Evolutionary conservation across 2,797 vertebrate genomes (phyloP).

Genomic region (Australoheros facetus): DNA sequence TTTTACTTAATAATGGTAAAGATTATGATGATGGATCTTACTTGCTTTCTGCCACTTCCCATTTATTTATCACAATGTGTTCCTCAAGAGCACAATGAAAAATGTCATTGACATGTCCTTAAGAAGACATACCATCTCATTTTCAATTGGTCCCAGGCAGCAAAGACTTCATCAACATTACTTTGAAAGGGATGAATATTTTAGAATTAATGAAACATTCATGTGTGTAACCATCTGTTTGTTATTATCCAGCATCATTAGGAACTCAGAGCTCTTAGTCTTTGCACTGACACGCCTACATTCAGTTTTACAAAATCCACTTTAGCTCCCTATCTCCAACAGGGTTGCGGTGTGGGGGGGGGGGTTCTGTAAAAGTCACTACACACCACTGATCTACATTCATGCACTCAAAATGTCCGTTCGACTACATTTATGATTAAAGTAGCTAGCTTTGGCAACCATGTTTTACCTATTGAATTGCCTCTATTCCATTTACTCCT

Average conservation of each 20-base stretch:
- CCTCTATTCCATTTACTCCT: constrained; percentile 47
- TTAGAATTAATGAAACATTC: constrained; percentile 36
- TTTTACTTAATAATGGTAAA: not conserved
- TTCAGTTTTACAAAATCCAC: not conserved
- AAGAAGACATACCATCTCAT: not conserved
- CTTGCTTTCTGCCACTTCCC: not conserved
- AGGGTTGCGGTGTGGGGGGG: fast-evolving
- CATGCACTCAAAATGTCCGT: not conserved
- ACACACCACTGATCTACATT: not conserved
- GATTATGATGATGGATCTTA: not conserved
- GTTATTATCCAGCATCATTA: constrained; percentile 26
- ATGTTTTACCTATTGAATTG: constrained; percentile 38
- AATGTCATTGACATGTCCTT: constrained; percentile 18
- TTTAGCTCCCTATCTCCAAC: not conserved
- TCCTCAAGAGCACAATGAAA: not conserved
- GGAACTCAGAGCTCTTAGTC: not conserved
- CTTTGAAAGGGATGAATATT: constrained; percentile 25
- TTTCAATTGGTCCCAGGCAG: not conserved
- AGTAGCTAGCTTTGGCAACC: constrained; percentile 1
- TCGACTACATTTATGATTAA: constrained; percentile 10
- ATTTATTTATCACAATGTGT: not conserved
- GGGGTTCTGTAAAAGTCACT: not conserved
- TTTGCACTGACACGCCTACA: not conserved
- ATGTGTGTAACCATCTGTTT: constrained; percentile 23
- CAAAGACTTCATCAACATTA: constrained; percentile 15